These are phyloP conservation scores for Procavia capensis DNA, from an alignment of 2,113 vertebrate species.

Conservation along the genomic window DNA sequence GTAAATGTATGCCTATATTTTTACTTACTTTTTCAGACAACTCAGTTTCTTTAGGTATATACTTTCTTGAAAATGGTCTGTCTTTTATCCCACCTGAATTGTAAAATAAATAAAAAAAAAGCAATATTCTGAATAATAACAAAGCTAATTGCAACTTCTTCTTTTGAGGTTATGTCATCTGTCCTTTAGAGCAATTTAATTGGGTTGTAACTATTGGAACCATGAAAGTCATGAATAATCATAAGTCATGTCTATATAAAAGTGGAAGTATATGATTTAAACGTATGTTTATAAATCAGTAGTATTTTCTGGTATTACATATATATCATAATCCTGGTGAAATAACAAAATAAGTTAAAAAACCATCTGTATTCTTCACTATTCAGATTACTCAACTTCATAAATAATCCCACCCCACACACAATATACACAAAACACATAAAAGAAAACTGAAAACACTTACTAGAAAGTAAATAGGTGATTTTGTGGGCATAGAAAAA, in stretches of 20 bases:
- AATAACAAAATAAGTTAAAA: neutral
- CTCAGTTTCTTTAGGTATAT: neutral
- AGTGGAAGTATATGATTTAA: constrained; percentile 28
- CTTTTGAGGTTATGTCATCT: neutral
- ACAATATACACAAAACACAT: constrained; percentile 35
- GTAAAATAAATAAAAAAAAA: neutral
- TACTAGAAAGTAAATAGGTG: constrained; percentile 56
- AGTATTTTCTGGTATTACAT: constrained; percentile 17
- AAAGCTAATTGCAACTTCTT: constrained; percentile 22
- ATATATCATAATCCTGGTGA: constrained; percentile 29
- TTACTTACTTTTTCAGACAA: neutral
- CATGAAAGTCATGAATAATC: constrained; percentile 3
- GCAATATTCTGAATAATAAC: neutral
- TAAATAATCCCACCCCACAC: constrained; percentile 37
- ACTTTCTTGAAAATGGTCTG: neutral
- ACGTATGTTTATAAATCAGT: constrained; percentile 42
- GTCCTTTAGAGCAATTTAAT: neutral
- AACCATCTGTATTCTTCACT: constrained; percentile 32
- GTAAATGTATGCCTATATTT: constrained; percentile 28
- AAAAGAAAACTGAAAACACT: constrained; percentile 49
- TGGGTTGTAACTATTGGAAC: constrained; percentile 3
- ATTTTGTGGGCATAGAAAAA: constrained; percentile 32
- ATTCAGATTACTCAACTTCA: neutral
- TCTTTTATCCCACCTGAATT: constrained; percentile 5
- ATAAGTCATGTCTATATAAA: constrained; percentile 11